A percentile compares a stretch with the other conserved stretches of the same genome.
phyloP scores from a whole-genome alignment of 2,113 vertebrate genomes.

The Sarotherodon lohbergeri region DNA sequence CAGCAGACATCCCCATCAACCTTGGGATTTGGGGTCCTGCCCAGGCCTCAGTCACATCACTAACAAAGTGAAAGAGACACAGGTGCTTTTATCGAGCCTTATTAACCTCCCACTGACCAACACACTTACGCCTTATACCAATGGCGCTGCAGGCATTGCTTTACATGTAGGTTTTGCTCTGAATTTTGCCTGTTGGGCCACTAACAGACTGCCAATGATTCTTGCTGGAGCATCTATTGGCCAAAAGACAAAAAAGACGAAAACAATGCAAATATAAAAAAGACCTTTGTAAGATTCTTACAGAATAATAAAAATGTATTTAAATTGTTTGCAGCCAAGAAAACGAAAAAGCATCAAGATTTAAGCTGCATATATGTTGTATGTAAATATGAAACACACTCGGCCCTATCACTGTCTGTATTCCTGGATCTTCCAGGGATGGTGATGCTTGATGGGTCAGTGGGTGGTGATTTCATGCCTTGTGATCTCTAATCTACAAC shows the following conservation, averaged over 20 bases:
- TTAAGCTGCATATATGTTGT: background rate
- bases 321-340: background rate
- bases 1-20: constrained; percentile 67
- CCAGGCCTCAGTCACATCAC: constrained; percentile 50
- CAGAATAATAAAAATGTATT: background rate
- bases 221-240: background rate
- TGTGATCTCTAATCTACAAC: background rate
- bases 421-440: background rate
- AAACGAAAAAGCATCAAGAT: background rate
- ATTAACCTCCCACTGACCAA: constrained; percentile 60
- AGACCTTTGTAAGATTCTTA: background rate
- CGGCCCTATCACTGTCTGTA: background rate
- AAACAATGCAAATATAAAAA: background rate
- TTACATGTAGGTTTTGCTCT: background rate
- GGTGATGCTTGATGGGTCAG: background rate
- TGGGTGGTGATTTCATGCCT: background rate
- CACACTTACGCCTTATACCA: background rate
- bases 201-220: background rate
- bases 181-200: background rate
- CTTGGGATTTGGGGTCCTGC: constrained; percentile 62
- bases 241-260: background rate
- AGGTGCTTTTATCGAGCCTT: constrained; percentile 68
- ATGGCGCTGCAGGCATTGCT: background rate
- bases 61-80: constrained; percentile 66
- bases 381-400: background rate